Evolutionary conservation across 2,113 vertebrate genomes (phyloP).

Genomic region (Cygnus buccinator): DNA sequence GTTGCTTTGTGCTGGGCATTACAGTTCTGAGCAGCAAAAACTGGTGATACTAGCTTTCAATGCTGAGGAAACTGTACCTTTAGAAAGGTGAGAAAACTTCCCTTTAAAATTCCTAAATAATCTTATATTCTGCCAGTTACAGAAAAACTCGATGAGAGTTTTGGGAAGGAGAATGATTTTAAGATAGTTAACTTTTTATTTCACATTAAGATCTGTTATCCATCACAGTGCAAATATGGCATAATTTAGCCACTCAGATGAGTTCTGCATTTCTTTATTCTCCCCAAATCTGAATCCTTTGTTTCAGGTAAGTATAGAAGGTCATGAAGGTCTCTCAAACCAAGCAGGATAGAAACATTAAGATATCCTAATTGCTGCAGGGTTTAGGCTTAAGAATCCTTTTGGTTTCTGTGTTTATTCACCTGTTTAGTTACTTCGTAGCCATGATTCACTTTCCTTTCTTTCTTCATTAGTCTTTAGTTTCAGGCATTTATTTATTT

Average conservation of each 20-base stretch:
- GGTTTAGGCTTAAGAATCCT: background rate
- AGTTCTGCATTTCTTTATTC: background rate
- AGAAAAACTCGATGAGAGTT: no score
- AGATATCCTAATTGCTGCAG: background rate
- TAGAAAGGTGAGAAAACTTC: background rate
- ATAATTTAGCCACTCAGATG: background rate
- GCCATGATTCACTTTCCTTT: accelerated
- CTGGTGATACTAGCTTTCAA: accelerated
- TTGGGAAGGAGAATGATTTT: background rate
- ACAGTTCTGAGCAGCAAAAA: background rate
- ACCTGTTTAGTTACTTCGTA: background rate
- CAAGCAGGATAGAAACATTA: background rate
- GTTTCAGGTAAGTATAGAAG: background rate
- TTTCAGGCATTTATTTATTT: background rate
- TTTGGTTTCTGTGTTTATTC: background rate
- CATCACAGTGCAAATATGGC: background rate
- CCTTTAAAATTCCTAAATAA: background rate
- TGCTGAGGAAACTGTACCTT: background rate
- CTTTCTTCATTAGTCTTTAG: background rate
- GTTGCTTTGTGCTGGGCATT: background rate
- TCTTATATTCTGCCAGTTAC: background rate
- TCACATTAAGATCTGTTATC: background rate
- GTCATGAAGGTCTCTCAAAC: background rate
- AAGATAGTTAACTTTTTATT: background rate
- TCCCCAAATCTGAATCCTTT: background rate